phyloP scores from a whole-genome alignment of 1,140 invertebrate genomes.

The Battus philenor region DNA sequence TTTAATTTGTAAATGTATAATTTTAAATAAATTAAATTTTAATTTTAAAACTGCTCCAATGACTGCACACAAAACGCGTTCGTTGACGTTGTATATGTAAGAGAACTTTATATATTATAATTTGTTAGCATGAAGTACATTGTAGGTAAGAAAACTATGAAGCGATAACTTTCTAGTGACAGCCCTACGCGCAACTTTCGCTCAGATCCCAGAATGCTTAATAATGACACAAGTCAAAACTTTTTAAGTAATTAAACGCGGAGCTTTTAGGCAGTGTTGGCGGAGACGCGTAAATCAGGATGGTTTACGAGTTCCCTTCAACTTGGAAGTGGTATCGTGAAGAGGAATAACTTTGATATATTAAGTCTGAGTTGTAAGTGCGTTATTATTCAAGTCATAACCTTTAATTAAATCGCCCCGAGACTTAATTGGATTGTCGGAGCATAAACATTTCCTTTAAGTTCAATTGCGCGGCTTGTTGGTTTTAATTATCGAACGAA shows the following conservation, averaged over 20 bases:
- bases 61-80: no score
- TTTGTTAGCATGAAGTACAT: no score
- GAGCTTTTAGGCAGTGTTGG: conserved; percentile 27
- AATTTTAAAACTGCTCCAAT: no score
- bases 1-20: no score
- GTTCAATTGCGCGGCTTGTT: no score
- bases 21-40: no score
- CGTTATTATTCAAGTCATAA: conserved; percentile 4
- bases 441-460: background rate
- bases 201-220: conserved; percentile 21
- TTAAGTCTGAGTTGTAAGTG: conserved; percentile 10
- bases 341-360: conserved; percentile 13
- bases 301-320: conserved; percentile 17
- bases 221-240: conserved; percentile 33
- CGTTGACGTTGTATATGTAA: no score
- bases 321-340: conserved; percentile 6
- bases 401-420: conserved; percentile 5
- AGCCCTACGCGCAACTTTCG: conserved; percentile 15
- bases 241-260: conserved; percentile 46
- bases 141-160: no score
- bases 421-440: conserved; percentile 6
- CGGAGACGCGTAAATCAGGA: conserved; percentile 12
- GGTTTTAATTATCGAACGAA: no score
- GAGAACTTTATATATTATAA: no score
- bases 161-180: background rate